Percentiles rank a stretch among this genome's conserved stretches.
Conservation (phyloP, 2,888 invertebrate species). For the Hyposoter didymator region DNA sequence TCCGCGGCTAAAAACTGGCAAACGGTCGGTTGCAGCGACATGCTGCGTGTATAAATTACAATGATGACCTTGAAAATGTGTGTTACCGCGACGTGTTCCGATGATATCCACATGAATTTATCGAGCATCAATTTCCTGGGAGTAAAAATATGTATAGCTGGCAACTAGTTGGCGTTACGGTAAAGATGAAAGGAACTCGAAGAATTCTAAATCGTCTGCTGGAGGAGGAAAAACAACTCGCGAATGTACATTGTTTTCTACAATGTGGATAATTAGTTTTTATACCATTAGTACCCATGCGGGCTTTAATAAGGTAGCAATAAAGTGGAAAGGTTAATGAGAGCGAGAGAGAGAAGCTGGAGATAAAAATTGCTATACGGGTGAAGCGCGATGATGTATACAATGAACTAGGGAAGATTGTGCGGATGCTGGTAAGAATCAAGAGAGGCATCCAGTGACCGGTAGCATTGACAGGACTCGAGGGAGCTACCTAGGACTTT, state of each 20-base stretch:
- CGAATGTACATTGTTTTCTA: constrained; percentile 17
- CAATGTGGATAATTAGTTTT: constrained; percentile 39
- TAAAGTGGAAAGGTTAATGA: neutral
- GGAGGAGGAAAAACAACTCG: constrained; percentile 3
- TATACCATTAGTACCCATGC: constrained; percentile 28
- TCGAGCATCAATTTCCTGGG: neutral
- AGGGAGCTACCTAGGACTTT: constrained; percentile 54
- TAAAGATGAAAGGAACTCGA: constrained; percentile 38
- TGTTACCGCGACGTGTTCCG: neutral
- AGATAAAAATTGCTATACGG: neutral
- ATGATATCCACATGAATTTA: neutral
- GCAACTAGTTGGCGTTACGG: constrained; percentile 4
- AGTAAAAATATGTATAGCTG: neutral
- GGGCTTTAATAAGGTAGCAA: neutral
- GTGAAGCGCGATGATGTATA: constrained; percentile 28
- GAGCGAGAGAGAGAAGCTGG: neutral
- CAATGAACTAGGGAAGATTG: neutral
- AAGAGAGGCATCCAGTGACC: constrained; percentile 38
- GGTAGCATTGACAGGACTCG: constrained; percentile 63
- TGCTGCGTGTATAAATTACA: neutral
- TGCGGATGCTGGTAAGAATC: constrained; percentile 11
- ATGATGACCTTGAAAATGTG: neutral
- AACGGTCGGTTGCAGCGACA: too few species aligned
- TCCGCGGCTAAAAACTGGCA: too few species aligned
- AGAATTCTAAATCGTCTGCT: constrained; percentile 30